Conservation (phyloP, 2,888 invertebrate genomes). For the Sminthurides aquaticus region DNA sequence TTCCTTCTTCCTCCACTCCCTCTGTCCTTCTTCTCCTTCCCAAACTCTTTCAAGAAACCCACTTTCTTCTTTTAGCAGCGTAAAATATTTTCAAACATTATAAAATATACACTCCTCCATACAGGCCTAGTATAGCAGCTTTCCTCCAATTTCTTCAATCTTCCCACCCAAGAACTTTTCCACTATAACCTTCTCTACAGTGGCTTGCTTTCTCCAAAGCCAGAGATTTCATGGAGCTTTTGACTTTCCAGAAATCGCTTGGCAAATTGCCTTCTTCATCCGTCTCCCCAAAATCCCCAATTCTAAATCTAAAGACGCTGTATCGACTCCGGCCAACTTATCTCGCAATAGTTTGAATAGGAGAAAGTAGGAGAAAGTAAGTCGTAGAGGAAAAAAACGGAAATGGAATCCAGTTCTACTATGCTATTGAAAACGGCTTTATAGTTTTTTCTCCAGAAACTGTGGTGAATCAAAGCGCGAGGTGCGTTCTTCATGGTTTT, state of each 20-base stretch:
- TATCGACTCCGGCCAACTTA: not conserved
- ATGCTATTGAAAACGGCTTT: not conserved
- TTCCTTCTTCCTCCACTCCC: not conserved
- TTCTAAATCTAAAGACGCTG: no score
- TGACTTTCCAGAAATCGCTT: not conserved
- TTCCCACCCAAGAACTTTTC: no score
- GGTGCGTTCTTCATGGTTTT: not conserved
- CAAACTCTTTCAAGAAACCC: no score
- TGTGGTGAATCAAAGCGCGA: not conserved
- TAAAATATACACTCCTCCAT: no score
- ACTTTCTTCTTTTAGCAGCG: no score
- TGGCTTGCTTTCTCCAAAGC: not conserved
- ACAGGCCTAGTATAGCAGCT: not conserved
- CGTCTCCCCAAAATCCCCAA: no score
- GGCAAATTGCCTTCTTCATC: not conserved
- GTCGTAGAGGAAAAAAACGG: not conserved
- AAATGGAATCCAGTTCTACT: not conserved
- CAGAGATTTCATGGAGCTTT: not conserved
- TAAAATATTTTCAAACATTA: no score
- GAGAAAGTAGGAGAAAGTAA: not conserved
- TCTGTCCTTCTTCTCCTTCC: no score
- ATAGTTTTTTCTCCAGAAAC: not conserved
- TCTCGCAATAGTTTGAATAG: not conserved
- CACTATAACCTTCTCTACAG: no score
- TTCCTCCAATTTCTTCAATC: not conserved